Evolutionary conservation across 2,797 vertebrate species (phyloP).

Genomic region (Borostomias antarcticus): DNA sequence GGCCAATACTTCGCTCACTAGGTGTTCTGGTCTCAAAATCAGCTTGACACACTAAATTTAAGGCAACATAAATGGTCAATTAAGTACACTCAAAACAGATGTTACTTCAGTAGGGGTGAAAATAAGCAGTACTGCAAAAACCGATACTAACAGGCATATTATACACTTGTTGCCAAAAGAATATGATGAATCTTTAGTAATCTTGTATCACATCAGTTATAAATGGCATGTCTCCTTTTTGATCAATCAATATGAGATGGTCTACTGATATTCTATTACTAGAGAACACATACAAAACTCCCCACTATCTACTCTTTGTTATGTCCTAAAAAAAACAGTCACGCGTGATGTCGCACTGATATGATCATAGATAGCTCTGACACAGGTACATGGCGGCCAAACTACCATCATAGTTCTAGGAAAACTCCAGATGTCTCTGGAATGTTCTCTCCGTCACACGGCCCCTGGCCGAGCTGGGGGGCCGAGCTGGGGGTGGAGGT

Average conservation of each 20-base stretch:
- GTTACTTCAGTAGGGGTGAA: constrained; percentile 7
- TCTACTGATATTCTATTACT: too few relatives aligned
- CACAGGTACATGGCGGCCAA: constrained; percentile 18
- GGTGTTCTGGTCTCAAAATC: constrained; percentile 28
- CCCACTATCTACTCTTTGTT: too few relatives aligned
- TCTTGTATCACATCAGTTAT: constrained; percentile 41
- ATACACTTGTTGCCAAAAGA: neutral
- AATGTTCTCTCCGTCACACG: constrained; percentile 47
- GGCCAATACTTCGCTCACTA: constrained; percentile 31
- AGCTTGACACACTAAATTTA: constrained; percentile 39
- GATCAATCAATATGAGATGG: too few relatives aligned
- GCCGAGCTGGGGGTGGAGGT: too few relatives aligned
- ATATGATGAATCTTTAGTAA: constrained; percentile 13
- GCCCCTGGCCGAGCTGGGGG: constrained; percentile 4
- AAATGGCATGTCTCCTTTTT: constrained; percentile 34
- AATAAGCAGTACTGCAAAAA: neutral
- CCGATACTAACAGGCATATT: neutral
- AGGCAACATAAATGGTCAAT: constrained; percentile 21
- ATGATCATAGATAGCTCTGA: constrained; percentile 45
- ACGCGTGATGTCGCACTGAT: constrained; percentile 37
- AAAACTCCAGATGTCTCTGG: constrained; percentile 55
- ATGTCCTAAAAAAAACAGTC: too few relatives aligned
- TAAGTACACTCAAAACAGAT: constrained; percentile 13
- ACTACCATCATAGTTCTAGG: constrained; percentile 34
- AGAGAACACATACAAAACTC: too few relatives aligned